Percentiles rank a stretch among this genome's conserved stretches.
Conservation (phyloP, 2,888 invertebrate species). For the Synanthedon formicaeformis region DNA sequence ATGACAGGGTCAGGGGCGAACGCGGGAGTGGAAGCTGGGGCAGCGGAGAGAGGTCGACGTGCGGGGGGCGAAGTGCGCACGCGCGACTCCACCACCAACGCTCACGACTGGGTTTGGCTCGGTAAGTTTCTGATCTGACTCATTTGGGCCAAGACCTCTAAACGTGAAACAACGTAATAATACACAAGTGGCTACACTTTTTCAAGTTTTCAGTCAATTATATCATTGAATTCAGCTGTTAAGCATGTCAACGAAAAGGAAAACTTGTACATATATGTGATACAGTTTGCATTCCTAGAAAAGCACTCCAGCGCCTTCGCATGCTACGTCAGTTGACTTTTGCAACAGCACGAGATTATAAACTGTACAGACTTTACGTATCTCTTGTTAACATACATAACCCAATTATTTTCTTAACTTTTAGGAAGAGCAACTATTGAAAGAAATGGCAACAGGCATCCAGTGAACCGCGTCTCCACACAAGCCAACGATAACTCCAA, state of each 20-base stretch:
- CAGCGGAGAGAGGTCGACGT: conserved; percentile 42
- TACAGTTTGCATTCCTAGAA: too few species aligned
- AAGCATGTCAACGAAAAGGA: too few species aligned
- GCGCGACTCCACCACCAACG: conserved; percentile 84
- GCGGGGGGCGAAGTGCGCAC: conserved; percentile 68
- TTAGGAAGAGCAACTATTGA: conserved; percentile 73
- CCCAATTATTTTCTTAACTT: conserved; percentile 8
- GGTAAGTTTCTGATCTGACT: conserved; percentile 56
- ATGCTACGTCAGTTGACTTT: too few species aligned
- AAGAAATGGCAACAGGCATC: conserved; percentile 60
- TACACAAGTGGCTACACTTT: too few species aligned
- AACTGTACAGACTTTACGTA: neutral
- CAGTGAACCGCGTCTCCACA: conserved; percentile 46
- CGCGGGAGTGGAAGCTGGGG: conserved; percentile 8
- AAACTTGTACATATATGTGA: too few species aligned
- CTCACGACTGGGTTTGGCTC: conserved; percentile 97
- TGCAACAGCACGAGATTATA: neutral
- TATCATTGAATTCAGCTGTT: too few species aligned
- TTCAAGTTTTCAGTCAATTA: too few species aligned
- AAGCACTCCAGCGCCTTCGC: too few species aligned
- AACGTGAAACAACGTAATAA: too few species aligned
- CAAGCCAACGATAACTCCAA: conserved; percentile 44
- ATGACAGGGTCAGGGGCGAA: conserved; percentile 4
- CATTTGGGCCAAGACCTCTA: too few species aligned
- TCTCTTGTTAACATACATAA: conserved; percentile 1